phyloP scores from a whole-genome alignment of 2,888 invertebrate species.

The Heliconius sara region DNA sequence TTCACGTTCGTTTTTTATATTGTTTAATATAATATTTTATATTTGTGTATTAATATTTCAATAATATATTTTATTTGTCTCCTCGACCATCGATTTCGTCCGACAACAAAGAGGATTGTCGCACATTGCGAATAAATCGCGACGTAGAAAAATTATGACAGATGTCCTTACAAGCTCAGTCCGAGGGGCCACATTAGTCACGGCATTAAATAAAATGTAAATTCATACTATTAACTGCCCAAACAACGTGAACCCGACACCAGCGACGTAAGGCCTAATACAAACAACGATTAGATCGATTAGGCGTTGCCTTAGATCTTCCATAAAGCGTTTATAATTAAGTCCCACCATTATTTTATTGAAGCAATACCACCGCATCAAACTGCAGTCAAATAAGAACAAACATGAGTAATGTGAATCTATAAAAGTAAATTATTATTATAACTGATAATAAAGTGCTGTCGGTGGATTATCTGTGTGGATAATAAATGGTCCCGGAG shows the following conservation, averaged over 20 bases:
- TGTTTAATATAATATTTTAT: constrained; percentile 58
- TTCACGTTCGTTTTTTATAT: constrained; percentile 59
- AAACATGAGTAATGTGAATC: constrained; percentile 80
- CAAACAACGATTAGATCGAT: constrained; percentile 58
- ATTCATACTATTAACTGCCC: constrained; percentile 66
- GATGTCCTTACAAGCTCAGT: constrained; percentile 66
- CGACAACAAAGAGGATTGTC: constrained; percentile 74
- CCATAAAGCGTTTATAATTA: constrained; percentile 45
- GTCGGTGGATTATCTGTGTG: constrained; percentile 79
- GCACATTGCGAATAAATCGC: constrained; percentile 77
- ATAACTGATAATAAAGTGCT: constrained; percentile 83
- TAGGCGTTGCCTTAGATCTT: constrained; percentile 47
- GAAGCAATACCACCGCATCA: constrained; percentile 74
- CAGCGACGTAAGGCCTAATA: constrained; percentile 56
- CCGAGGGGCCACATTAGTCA: constrained; percentile 71
- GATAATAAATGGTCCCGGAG: constrained; percentile 77
- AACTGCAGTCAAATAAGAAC: constrained; percentile 80
- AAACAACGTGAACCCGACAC: constrained; percentile 69
- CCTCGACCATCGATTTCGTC: constrained; percentile 57
- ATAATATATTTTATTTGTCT: constrained; percentile 65
- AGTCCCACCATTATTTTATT: constrained; percentile 70
- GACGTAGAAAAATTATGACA: constrained; percentile 84
- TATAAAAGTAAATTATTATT: constrained; percentile 83
- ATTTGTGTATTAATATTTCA: constrained; percentile 67
- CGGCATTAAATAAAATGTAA: constrained; percentile 75